Conservation (phyloP, 1,140 invertebrate genomes). For the Heliconius melpomene region DNA sequence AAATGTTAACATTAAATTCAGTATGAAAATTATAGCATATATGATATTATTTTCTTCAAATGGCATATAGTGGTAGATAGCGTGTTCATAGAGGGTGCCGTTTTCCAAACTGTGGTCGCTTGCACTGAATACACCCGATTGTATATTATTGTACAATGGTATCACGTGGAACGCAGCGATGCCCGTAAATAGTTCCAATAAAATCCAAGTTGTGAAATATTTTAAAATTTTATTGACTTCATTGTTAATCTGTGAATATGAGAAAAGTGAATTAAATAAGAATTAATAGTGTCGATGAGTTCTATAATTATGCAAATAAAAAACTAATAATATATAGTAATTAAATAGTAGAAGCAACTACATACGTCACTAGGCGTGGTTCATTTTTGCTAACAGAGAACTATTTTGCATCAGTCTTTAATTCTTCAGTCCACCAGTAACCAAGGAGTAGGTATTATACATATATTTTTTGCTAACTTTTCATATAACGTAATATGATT, state of each 20-base stretch:
- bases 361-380: too few relatives aligned
- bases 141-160: constrained; percentile 33
- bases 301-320: too few relatives aligned
- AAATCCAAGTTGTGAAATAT: constrained; percentile 20
- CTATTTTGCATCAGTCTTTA: too few relatives aligned
- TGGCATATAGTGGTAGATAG: constrained; percentile 12
- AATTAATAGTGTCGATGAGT: too few relatives aligned
- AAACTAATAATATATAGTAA: too few relatives aligned
- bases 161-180: constrained; percentile 19
- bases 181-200: constrained; percentile 15
- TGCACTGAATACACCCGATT: constrained; percentile 22
- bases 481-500: too few relatives aligned
- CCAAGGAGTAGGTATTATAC: too few relatives aligned
- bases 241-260: constrained; percentile 30
- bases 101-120: not conserved
- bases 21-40: not conserved
- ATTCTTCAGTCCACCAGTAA: too few relatives aligned
- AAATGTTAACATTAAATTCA: constrained; percentile 33
- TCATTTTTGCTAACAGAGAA: too few relatives aligned
- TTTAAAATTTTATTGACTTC: constrained; percentile 28
- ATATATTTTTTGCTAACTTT: too few relatives aligned
- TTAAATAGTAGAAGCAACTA: too few relatives aligned
- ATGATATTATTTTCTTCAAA: constrained; percentile 14
- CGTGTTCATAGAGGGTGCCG: constrained; percentile 12
- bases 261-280: not conserved